Evolutionary conservation across 2,113 vertebrate species (phyloP), one percentile per base, ranked within the genome.

Genomic region (Electrona antarctica): DNA sequence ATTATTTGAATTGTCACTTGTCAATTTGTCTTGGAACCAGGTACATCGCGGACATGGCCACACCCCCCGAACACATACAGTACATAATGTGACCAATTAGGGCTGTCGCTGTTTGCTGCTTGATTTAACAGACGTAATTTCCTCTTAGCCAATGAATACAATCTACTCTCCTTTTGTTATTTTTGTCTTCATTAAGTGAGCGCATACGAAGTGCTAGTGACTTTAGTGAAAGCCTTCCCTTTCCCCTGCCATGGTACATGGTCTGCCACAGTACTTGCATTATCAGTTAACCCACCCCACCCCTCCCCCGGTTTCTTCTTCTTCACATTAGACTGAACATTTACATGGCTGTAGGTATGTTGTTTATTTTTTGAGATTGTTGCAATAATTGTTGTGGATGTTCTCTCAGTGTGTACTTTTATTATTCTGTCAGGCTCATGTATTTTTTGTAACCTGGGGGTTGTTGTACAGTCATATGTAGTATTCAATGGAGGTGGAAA

Each of bases 381-480:
- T 93, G 90, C 90, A 91, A 91, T 93, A 91, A 90, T 91, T 91
- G 71, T 92, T 67, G 79, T 93, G 77, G 72, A 72, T 86, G 85
- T 92, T 89, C 82, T 86, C 81, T 87, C 86, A 74, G 81, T 88
- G 69, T 68, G 67, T 74, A 69, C 77, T 83, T 86, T 86, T 84
- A 76, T 83, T 82, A 73, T 78, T 41, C 70, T 80, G 78, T 88
- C 79, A 69, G 72, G 79, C 83, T 87, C 72, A 76, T 84, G 86
- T 88, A 80, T 86, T 70, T 72, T 7, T 76, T 88, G 81, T 85
- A 88, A 85, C 79, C 79, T 72, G 75, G 79, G 72, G 81, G 76
- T 80, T 75, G 83, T 65, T 88, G 85, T 89, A 84, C 69, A 60
- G 85, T 89, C 14, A 86, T 89, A 64, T 85, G 79, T 80, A 73